Conservation (phyloP, 92 coral and sea anemone genomes). For the Plumapathes pennacea region DNA sequence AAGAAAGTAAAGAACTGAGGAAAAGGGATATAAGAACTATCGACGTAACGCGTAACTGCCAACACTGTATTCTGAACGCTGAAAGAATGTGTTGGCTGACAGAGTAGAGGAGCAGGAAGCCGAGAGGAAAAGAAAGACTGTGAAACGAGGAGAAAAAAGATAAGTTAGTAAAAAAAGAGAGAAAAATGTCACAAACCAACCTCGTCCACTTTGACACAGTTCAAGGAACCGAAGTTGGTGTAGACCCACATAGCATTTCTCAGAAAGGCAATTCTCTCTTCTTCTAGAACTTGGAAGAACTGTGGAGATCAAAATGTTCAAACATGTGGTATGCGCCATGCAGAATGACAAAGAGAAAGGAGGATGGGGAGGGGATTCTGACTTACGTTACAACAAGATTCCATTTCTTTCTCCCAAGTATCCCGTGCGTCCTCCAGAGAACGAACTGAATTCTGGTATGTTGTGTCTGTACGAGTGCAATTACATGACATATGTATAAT, state of each 20-base stretch:
- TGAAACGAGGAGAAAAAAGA: too few species aligned
- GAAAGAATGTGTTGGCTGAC: too few species aligned
- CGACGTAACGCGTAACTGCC: too few species aligned
- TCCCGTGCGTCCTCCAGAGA: conserved; percentile 78
- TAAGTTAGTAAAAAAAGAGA: too few species aligned
- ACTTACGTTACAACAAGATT: conserved; percentile 77
- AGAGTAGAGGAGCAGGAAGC: too few species aligned
- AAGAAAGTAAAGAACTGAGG: too few species aligned
- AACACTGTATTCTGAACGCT: too few species aligned
- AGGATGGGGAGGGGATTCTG: background rate
- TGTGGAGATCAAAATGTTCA: conserved; percentile 1
- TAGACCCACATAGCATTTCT: conserved; percentile 93
- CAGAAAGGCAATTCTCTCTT: conserved; percentile 89
- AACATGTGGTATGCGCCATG: background rate
- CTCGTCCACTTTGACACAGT: conserved; percentile 87
- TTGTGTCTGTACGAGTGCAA: conserved; percentile 81
- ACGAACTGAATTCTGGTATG: conserved; percentile 88
- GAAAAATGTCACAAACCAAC: conserved; percentile 24
- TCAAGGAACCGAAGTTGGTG: conserved; percentile 74
- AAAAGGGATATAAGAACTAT: too few species aligned
- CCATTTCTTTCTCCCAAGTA: conserved; percentile 95
- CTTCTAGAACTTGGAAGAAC: conserved; percentile 81
- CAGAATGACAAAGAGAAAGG: background rate
- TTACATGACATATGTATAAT: too few species aligned
- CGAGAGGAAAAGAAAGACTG: too few species aligned